Conservation (phyloP, 2,797 vertebrate genomes). For the Darevskia mixta region DNA sequence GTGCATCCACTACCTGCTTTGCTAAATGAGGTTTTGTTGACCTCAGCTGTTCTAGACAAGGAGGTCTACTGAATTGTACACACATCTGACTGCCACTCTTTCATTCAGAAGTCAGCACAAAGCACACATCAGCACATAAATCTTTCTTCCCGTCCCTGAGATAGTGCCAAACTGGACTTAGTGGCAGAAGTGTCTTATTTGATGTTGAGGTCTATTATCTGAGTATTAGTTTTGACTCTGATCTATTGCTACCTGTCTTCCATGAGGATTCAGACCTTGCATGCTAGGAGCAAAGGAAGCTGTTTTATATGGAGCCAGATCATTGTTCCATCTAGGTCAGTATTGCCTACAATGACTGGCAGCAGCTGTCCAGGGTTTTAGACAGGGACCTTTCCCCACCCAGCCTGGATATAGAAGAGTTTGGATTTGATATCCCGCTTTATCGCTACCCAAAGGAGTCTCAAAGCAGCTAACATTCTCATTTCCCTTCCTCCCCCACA, state of each 20-base stretch:
- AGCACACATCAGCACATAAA: neutral
- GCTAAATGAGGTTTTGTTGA: constrained; percentile 62
- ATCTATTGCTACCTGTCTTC: neutral
- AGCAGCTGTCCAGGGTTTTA: too few relatives aligned
- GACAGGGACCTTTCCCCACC: too few relatives aligned
- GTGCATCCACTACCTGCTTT: constrained; percentile 54
- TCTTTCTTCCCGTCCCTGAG: neutral
- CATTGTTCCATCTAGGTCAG: too few relatives aligned
- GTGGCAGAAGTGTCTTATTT: neutral
- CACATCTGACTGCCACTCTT: constrained; percentile 56
- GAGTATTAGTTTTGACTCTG: neutral
- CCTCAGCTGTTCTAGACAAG: neutral
- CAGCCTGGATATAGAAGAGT: too few relatives aligned
- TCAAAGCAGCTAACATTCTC: too few relatives aligned
- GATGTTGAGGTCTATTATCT: neutral
- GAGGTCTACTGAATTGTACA: constrained; percentile 51
- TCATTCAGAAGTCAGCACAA: constrained; percentile 26
- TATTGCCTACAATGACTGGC: too few relatives aligned
- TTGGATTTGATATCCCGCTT: too few relatives aligned
- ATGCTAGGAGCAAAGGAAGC: neutral
- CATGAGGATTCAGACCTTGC: neutral
- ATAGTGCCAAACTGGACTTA: neutral
- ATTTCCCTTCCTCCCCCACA: too few relatives aligned
- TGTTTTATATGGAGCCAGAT: too few relatives aligned
- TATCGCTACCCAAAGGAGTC: too few relatives aligned